These are phyloP conservation scores for Drosophila atripex DNA, from an alignment of 2,888 invertebrate genomes.

Conservation along the genomic window DNA sequence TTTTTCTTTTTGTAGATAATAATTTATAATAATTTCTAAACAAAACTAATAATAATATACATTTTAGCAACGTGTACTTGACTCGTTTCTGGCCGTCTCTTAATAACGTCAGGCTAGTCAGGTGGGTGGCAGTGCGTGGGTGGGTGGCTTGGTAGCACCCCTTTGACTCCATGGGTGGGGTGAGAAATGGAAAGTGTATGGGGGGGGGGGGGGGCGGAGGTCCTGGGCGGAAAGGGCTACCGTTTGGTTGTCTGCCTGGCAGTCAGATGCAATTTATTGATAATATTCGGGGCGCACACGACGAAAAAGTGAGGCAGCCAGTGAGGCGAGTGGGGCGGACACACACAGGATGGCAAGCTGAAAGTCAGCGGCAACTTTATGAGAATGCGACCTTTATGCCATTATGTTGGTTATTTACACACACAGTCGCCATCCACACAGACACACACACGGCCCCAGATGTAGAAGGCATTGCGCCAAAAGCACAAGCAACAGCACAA, in stretches of 20 bases:
- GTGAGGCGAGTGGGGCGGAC: conserved; percentile 30
- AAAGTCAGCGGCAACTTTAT: conserved; percentile 48
- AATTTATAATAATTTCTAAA: too few relatives aligned
- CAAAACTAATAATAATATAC: background rate
- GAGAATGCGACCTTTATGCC: conserved; percentile 63
- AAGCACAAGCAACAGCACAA: conserved; percentile 37
- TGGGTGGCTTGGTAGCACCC: background rate
- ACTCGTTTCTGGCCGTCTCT: too few relatives aligned
- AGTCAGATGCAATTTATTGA: conserved; percentile 80
- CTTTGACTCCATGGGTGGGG: background rate
- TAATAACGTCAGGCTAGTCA: conserved; percentile 47
- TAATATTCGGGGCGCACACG: conserved; percentile 59
- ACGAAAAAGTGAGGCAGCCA: conserved; percentile 14
- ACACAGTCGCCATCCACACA: conserved; percentile 28
- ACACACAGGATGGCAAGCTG: conserved; percentile 25
- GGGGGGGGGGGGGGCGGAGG: background rate
- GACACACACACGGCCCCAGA: conserved; percentile 17
- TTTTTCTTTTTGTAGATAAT: too few relatives aligned
- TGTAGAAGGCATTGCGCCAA: conserved; percentile 36
- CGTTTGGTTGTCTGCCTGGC: conserved; percentile 61
- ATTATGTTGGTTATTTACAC: conserved; percentile 62
- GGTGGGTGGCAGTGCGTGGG: conserved; percentile 11
- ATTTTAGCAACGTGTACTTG: background rate
- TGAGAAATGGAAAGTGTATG: conserved; percentile 8
- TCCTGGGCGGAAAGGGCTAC: conserved; percentile 19